Percentiles rank a stretch among this genome's conserved stretches.
Evolutionary conservation across 2,797 vertebrate genomes (phyloP).

Genomic region (Syndactyla subalaris): DNA sequence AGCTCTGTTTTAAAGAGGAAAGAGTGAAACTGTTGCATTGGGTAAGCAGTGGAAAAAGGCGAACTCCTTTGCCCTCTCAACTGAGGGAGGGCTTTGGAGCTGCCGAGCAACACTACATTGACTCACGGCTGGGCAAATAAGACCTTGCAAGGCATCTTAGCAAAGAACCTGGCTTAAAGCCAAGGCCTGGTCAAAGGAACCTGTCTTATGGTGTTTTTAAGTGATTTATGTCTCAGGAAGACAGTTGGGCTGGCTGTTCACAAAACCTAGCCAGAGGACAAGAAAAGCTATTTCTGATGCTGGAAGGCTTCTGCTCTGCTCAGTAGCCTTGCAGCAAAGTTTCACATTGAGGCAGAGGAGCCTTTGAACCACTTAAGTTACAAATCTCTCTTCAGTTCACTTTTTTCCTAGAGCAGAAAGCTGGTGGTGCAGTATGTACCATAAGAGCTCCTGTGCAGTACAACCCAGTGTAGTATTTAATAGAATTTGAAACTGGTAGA

Average conservation of each 20-base stretch:
- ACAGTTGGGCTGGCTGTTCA: neutral
- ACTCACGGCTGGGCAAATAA: neutral
- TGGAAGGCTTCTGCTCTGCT: neutral
- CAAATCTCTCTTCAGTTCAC: neutral
- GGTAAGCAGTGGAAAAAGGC: neutral
- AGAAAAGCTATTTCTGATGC: neutral
- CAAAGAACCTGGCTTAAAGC: neutral
- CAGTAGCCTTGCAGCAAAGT: neutral
- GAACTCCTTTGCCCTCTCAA: neutral
- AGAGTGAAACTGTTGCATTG: neutral
- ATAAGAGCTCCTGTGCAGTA: neutral
- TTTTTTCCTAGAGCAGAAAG: neutral
- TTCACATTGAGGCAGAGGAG: neutral
- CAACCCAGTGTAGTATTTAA: neutral
- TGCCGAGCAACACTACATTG: rapidly evolving
- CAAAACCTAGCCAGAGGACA: neutral
- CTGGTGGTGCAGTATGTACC: neutral
- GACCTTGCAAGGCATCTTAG: neutral
- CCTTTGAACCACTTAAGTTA: neutral
- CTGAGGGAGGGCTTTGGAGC: neutral
- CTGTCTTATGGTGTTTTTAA: neutral
- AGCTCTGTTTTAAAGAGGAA: neutral
- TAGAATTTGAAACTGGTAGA: neutral
- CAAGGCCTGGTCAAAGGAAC: neutral
- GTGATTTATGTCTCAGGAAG: neutral